phyloP scores from a whole-genome alignment of 2,888 invertebrate genomes.

The Leptogaster cylindrica region DNA sequence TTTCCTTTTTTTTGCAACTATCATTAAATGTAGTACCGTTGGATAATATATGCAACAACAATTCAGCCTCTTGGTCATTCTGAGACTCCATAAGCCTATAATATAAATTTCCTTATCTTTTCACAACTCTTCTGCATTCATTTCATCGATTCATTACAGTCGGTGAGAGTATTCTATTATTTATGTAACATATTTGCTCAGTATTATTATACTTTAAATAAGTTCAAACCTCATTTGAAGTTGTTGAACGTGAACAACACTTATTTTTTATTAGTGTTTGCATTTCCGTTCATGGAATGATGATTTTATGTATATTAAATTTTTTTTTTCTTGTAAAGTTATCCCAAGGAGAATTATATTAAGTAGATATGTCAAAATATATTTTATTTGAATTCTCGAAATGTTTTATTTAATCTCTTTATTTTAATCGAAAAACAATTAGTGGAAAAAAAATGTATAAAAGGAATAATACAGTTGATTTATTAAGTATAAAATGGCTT shows the following conservation, averaged over 20 bases:
- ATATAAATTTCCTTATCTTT: not conserved
- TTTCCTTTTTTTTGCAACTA: no score
- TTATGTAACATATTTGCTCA: constrained; percentile 46
- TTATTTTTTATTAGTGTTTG: constrained; percentile 9
- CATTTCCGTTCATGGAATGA: constrained; percentile 25
- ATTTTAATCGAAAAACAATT: no score
- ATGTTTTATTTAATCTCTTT: constrained; percentile 17
- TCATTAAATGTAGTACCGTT: no score
- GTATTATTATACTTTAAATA: constrained; percentile 45
- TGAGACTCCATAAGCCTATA: not conserved
- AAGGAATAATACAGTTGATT: no score
- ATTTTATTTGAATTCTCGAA: constrained; percentile 26
- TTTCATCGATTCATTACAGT: constrained; percentile 13
- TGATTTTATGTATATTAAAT: constrained; percentile 24
- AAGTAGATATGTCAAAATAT: constrained; percentile 36
- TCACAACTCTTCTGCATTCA: constrained; percentile 1
- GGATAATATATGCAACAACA: not conserved
- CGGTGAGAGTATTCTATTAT: constrained; percentile 43
- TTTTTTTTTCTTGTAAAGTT: constrained; percentile 19
- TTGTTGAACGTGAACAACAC: constrained; percentile 43
- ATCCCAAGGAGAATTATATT: constrained; percentile 33
- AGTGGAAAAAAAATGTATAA: no score
- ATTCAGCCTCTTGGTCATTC: not conserved
- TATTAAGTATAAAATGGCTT: no score
- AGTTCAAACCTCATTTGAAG: constrained; percentile 43